Percentiles rank a stretch among this genome's conserved stretches.
Evolutionary conservation across 2,888 invertebrate genomes (phyloP).

Genomic region (Drosophila mimetica): DNA sequence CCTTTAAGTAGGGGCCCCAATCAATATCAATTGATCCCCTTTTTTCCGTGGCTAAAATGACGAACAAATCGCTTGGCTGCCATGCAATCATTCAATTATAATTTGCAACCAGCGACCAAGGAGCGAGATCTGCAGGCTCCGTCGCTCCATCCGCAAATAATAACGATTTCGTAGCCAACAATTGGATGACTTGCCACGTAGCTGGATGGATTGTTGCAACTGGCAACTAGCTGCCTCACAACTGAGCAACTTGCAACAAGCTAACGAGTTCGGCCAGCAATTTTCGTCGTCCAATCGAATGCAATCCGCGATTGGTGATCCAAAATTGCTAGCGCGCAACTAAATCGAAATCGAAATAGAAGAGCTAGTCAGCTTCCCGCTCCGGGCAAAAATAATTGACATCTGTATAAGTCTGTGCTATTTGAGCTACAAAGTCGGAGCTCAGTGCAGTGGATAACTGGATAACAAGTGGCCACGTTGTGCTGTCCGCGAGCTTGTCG

Average conservation of each 20-base stretch:
- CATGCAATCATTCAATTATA: constrained; percentile 79
- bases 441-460: constrained; percentile 33
- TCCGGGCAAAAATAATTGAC: constrained; percentile 74
- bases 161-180: constrained; percentile 68
- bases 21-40: constrained; percentile 61
- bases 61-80: constrained; percentile 69
- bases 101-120: constrained; percentile 56
- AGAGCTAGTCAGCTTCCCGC: constrained; percentile 41
- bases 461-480: constrained; percentile 51
- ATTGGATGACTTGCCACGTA: constrained; percentile 73
- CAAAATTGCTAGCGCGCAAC: constrained; percentile 60
- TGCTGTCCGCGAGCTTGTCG: constrained; percentile 52
- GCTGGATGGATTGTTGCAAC: constrained; percentile 54
- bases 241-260: constrained; percentile 27
- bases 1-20: constrained; percentile 35
- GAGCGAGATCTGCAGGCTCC: constrained; percentile 28
- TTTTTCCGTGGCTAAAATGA: constrained; percentile 62
- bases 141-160: constrained; percentile 64
- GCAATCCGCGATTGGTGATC: constrained; percentile 44
- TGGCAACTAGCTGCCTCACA: constrained; percentile 33
- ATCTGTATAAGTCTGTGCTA: constrained; percentile 71
- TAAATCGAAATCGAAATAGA: constrained; percentile 46
- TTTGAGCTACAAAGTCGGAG: constrained; percentile 59
- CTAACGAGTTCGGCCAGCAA: constrained; percentile 52
- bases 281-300: constrained; percentile 47